Evolutionary conservation across 1,140 invertebrate genomes (phyloP).

Genomic region (Scaptomyza pallida): DNA sequence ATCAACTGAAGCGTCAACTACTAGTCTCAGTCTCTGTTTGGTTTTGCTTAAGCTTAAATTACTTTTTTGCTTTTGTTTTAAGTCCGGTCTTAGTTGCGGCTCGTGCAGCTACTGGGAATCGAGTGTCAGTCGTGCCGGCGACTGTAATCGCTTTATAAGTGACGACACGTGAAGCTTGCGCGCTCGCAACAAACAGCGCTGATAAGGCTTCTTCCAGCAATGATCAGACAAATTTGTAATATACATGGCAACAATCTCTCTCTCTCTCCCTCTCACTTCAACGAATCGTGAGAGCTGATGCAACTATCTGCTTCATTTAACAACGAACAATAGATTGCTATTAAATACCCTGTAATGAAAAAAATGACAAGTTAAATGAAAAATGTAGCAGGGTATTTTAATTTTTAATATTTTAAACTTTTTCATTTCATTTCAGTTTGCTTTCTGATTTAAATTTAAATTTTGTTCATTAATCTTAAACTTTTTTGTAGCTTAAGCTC

Average conservation of each 20-base stretch:
- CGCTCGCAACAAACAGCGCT: constrained; percentile 1
- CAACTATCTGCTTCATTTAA: no score
- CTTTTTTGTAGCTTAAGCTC: no score
- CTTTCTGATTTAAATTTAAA: no score
- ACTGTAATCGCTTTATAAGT: constrained; percentile 74
- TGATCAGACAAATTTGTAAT: constrained; percentile 7
- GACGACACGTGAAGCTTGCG: constrained; percentile 63
- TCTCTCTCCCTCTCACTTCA: no score
- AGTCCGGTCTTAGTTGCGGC: constrained; percentile 52
- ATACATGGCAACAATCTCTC: neutral
- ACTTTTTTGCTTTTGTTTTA: neutral
- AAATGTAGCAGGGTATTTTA: no score
- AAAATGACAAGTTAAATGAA: no score
- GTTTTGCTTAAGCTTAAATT: neutral
- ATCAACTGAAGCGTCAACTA: constrained; percentile 24
- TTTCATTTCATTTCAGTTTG: no score
- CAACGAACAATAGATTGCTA: no score
- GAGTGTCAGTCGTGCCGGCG: constrained; percentile 56
- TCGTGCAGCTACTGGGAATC: constrained; percentile 45
- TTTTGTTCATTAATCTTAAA: no score
- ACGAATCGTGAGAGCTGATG: constrained; percentile 4
- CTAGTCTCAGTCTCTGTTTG: constrained; percentile 24
- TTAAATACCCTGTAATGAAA: no score
- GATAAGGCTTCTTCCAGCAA: constrained; percentile 49
- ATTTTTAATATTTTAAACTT: no score